These are phyloP conservation scores for Austrolebias charrua DNA, from an alignment of 2,797 vertebrate genomes.

Conservation along the genomic window DNA sequence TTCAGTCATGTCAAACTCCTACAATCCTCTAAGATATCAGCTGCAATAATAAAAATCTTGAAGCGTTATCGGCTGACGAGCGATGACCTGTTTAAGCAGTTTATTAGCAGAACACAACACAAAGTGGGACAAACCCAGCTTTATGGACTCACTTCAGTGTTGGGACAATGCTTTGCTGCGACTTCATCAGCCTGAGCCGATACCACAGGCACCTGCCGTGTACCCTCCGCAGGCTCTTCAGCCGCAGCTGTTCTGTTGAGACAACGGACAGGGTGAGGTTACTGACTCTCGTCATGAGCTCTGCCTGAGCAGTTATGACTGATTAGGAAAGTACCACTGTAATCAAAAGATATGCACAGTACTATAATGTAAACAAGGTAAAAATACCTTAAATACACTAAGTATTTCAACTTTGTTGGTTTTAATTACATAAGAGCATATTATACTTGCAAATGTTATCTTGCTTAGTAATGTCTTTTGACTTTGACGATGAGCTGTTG, in stretches of 20 bases:
- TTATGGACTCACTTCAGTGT: conserved; percentile 90
- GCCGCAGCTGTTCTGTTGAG: conserved; percentile 90
- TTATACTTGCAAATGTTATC: too few species aligned
- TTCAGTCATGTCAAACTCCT: too few species aligned
- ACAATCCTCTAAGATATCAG: background rate
- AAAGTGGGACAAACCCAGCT: background rate
- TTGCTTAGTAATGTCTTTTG: too few species aligned
- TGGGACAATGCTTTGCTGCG: conserved; percentile 93
- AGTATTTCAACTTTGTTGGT: conserved; percentile 1
- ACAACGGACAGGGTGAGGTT: background rate
- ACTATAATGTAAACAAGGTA: background rate
- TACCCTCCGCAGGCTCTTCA: conserved; percentile 93
- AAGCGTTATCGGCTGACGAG: too few species aligned
- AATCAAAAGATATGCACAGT: background rate
- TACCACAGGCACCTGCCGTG: conserved; percentile 98
- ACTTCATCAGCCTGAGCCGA: conserved; percentile 91
- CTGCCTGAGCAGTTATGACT: background rate
- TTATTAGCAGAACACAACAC: background rate
- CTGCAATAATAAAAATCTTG: background rate
- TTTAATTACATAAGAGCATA: conserved; percentile 11
- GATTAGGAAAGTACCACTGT: background rate
- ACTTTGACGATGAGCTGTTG: too few species aligned
- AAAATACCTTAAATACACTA: background rate
- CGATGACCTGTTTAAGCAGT: background rate
- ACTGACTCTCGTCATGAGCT: background rate